phyloP scores from a whole-genome alignment of 2,888 invertebrate genomes.

The Altica lythri region DNA sequence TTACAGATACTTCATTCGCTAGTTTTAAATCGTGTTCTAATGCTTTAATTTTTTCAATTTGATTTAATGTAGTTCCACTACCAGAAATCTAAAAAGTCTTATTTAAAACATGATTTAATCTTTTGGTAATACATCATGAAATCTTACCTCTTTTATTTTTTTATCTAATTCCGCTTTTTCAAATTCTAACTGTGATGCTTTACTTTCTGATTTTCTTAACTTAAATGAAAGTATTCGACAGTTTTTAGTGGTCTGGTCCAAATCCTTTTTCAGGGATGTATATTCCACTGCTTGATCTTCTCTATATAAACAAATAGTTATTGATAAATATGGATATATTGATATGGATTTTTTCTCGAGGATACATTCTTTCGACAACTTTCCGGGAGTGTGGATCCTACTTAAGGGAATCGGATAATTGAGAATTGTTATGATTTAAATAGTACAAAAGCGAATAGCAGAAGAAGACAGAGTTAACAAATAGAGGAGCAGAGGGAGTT shows the following conservation, averaged over 20 bases:
- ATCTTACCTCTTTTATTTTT: conserved; percentile 64
- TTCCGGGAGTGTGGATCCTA: no score
- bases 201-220: conserved; percentile 92
- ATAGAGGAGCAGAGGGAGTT: no score
- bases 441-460: no score
- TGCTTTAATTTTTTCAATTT: conserved; percentile 73
- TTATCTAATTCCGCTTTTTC: conserved; percentile 79
- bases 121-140: conserved; percentile 4
- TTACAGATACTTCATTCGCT: conserved; percentile 73
- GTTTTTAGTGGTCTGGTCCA: conserved; percentile 97
- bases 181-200: conserved; percentile 81
- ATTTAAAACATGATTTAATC: conserved; percentile 25
- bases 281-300: conserved; percentile 98
- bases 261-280: conserved; percentile 88
- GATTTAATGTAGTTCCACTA: conserved; percentile 65
- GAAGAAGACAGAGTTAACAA: no score
- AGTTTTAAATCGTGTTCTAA: conserved; percentile 85
- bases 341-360: no score
- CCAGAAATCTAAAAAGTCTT: conserved; percentile 54
- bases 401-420: no score
- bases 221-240: conserved; percentile 98
- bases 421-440: no score
- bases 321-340: no score
- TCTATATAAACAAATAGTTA: conserved; percentile 56
- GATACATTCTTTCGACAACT: no score